Percentiles rank a stretch among this genome's conserved stretches.
Conservation (phyloP, 2,797 vertebrate species). For the Coranthus polyacanthus region DNA sequence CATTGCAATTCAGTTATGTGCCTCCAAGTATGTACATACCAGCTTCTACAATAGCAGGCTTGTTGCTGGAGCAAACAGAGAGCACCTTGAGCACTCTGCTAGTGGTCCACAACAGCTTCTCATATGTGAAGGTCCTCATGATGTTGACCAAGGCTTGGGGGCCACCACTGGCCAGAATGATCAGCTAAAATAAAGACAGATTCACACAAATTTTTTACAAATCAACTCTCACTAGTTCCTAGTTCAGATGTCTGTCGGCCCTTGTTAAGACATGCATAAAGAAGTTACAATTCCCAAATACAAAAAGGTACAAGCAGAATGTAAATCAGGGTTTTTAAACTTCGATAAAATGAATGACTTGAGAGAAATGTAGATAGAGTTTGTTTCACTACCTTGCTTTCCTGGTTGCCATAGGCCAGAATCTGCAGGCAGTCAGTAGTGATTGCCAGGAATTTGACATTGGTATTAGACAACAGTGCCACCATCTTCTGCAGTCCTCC, state of each 20-base stretch:
- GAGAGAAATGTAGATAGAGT: too few species aligned
- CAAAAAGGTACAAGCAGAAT: too few species aligned
- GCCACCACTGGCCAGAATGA: conserved; percentile 98
- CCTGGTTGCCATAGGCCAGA: conserved; percentile 98
- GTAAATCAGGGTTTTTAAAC: too few species aligned
- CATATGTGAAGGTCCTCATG: conserved; percentile 98
- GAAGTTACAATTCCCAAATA: not conserved
- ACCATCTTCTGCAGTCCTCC: conserved; percentile 99
- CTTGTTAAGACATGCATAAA: not conserved
- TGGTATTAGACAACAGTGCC: conserved; percentile 97
- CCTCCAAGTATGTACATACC: conserved; percentile 83
- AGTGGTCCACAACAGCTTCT: conserved; percentile 99
- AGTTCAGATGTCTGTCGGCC: too few species aligned
- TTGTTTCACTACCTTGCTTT: conserved; percentile 93
- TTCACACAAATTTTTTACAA: not conserved
- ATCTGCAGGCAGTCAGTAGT: conserved; percentile 99
- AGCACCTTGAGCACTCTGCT: conserved; percentile 98
- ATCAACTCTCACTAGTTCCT: not conserved
- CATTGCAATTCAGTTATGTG: not conserved
- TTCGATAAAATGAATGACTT: too few species aligned
- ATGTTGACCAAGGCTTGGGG: conserved; percentile 98
- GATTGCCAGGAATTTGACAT: conserved; percentile 98
- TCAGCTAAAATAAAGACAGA: conserved; percentile 85
- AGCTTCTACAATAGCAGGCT: conserved; percentile 98
- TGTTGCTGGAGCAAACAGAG: conserved; percentile 99